Evolutionary conservation across 2,797 vertebrate species (phyloP).

Genomic region (Gymnoscopelus braueri): DNA sequence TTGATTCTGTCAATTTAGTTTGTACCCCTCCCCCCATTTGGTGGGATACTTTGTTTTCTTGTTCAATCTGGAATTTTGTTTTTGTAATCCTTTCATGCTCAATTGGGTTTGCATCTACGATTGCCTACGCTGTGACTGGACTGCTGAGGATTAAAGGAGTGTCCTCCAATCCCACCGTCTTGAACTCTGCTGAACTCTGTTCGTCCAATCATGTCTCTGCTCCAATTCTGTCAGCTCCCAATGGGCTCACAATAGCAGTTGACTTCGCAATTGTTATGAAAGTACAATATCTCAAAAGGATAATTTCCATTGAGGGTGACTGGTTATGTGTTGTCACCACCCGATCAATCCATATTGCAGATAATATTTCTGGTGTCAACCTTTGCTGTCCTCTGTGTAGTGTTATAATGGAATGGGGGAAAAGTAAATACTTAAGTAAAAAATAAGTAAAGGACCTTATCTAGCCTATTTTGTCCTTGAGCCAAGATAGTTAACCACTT

Average conservation of each 20-base stretch:
- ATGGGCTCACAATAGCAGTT: slow-evolving; percentile 62
- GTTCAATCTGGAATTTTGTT: slow-evolving; percentile 79
- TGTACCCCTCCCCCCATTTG: slow-evolving; percentile 63
- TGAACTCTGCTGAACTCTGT: slow-evolving; percentile 81
- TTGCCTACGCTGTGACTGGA: slow-evolving; percentile 74
- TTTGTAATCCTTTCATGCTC: slow-evolving; percentile 73
- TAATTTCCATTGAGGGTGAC: slow-evolving; percentile 53
- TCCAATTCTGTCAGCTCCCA: slow-evolving; percentile 67
- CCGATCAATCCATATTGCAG: slow-evolving; percentile 45
- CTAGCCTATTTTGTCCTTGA: slow-evolving; percentile 39
- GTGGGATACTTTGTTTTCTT: slow-evolving; percentile 64
- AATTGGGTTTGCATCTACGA: slow-evolving; percentile 73
- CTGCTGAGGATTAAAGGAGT: slow-evolving; percentile 81
- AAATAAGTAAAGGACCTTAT: slow-evolving; percentile 25
- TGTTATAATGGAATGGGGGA: slow-evolving; percentile 55
- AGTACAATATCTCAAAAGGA: slow-evolving; percentile 46
- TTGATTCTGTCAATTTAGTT: slow-evolving; percentile 62
- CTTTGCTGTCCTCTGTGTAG: slow-evolving; percentile 53
- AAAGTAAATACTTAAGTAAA: slow-evolving; percentile 23
- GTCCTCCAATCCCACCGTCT: slow-evolving; percentile 88
- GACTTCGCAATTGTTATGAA: slow-evolving; percentile 46
- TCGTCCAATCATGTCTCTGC: slow-evolving; percentile 70
- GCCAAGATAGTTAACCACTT: slow-evolving; percentile 16
- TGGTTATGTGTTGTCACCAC: slow-evolving; percentile 51
- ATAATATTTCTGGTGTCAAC: slow-evolving; percentile 40